These are phyloP conservation scores for Cremastinae sp. DNA, from an alignment of 2,888 invertebrate species.

Conservation along the genomic window DNA sequence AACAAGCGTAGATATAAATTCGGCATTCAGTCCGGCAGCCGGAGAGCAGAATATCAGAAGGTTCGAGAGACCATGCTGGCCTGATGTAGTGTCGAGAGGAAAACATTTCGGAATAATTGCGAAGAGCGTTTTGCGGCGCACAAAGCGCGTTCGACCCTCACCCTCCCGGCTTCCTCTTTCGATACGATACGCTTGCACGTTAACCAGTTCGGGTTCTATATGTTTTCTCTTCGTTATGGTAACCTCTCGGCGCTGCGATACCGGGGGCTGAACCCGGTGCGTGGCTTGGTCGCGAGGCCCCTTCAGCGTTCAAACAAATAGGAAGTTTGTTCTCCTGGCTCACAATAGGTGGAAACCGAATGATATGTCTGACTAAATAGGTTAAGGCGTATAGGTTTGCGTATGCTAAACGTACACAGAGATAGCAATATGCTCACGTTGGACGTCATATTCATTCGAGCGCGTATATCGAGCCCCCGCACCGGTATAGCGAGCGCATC, in stretches of 20 bases:
- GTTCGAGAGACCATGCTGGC: slow-evolving; percentile 32
- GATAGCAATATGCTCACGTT: slow-evolving; percentile 12
- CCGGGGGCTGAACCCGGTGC: slow-evolving; percentile 34
- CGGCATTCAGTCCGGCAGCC: slow-evolving; percentile 27
- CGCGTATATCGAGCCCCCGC: slow-evolving; percentile 45
- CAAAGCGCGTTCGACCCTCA: slow-evolving; percentile 49
- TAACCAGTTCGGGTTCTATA: slow-evolving; percentile 32
- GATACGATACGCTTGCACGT: slow-evolving; percentile 55
- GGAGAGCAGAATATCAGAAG: slow-evolving; percentile 10
- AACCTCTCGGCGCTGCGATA: slow-evolving; percentile 48
- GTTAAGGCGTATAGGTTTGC: slow-evolving; percentile 71
- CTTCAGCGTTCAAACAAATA: slow-evolving; percentile 78
- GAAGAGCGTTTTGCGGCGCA: slow-evolving; percentile 57
- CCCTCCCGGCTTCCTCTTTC: slow-evolving; percentile 42
- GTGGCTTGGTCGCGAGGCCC: slow-evolving; percentile 61
- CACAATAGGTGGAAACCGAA: slow-evolving; percentile 79
- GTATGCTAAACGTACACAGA: slow-evolving; percentile 57
- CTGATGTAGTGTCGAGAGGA: slow-evolving; percentile 33
- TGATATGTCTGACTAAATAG: slow-evolving; percentile 80
- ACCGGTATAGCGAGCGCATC: slow-evolving; percentile 68
- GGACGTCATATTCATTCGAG: slow-evolving; percentile 4
- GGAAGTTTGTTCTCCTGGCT: slow-evolving; percentile 77
- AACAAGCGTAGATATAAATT: slow-evolving; percentile 47
- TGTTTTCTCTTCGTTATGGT: slow-evolving; percentile 52
- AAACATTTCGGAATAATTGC: slow-evolving; percentile 69